Base-by-base conservation (phyloP, 2,888 invertebrate genomes). In the Protodeltote pygarga region DNA sequence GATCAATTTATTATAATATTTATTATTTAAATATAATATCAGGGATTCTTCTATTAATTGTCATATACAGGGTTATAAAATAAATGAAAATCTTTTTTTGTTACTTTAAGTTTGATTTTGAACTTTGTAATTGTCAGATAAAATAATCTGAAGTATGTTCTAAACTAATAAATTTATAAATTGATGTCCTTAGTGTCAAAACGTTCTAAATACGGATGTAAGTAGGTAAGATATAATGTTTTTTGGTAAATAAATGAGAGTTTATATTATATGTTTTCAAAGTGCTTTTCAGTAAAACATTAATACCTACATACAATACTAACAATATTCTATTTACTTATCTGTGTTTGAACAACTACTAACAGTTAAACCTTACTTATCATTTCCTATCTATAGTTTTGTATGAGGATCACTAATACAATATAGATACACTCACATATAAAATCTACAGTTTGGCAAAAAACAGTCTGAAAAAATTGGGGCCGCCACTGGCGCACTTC, bases 21-120 rank as follows among this genome's bases (percentile, higher is more conserved):
- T 28, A 24, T 40, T 44, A 32, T 17, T 21, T 25, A 19, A 17
- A 31, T 40, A 24, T 10, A 21, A 17, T 25, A 15, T 31, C 15
- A 32, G 14, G 9, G 13, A 11, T 33, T 21, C 13, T 19, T 28
- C 16, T 19, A 23, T 32, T 5, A 28, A 37, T 35, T 33, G 44
- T 35, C 44, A 29, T 31, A 41, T 14, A 65, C 55, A 55, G 50
- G 55, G 55, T 47, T 41, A 13, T 39, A 32, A 40, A 39, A 19
- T 23, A 10, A 24, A 16, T 13, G 25, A 10, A 20, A 40, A 37
- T 20, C 6, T 33, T 28, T 40, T 51, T 28, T 40, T 51, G 11
- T 33, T 34, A 25, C 13, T 6, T 29, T 23, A 15, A 16, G 17
- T 23, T 46, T 51, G 25, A 19, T 24, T 29, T 23, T 41, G 4